These are phyloP conservation scores for Planiliza haematocheilus DNA, from an alignment of 2,113 vertebrate genomes.

Conservation along the genomic window DNA sequence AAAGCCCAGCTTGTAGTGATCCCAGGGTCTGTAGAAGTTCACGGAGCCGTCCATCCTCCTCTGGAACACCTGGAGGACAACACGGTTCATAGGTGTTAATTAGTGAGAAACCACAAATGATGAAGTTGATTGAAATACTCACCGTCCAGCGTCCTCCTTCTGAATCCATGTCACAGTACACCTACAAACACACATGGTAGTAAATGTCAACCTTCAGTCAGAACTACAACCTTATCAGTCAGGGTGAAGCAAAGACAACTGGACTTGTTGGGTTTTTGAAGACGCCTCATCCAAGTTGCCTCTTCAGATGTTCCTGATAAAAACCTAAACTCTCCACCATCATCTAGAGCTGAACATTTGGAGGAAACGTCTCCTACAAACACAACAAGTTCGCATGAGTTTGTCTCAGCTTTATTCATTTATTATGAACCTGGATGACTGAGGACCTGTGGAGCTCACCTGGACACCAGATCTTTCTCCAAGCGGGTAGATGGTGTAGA, in stretches of 20 bases:
- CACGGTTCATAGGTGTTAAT: neutral
- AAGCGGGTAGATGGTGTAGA: slow-evolving; percentile 43
- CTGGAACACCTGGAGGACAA: slow-evolving; percentile 46
- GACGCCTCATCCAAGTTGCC: no score
- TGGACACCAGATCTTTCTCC: slow-evolving; percentile 31
- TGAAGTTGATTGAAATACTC: neutral
- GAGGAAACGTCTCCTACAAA: no score
- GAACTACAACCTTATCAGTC: neutral
- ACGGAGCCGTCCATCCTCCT: slow-evolving; percentile 35
- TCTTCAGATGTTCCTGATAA: no score
- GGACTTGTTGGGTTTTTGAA: no score
- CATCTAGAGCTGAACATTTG: no score
- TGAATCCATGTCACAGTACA: slow-evolving; percentile 28
- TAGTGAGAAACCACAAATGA: fast-evolving
- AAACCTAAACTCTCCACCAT: no score
- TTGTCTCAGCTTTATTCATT: neutral
- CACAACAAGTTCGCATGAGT: no score
- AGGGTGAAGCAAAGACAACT: no score
- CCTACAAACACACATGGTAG: neutral
- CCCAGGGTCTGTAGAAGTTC: slow-evolving; percentile 57
- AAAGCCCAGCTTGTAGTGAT: slow-evolving; percentile 40
- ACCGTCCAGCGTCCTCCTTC: slow-evolving; percentile 18
- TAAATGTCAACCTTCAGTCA: neutral
- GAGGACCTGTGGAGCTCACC: slow-evolving; percentile 11
- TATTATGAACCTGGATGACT: neutral